Conservation (phyloP, 1,140 invertebrate genomes). For the Sycophila sp. region DNA sequence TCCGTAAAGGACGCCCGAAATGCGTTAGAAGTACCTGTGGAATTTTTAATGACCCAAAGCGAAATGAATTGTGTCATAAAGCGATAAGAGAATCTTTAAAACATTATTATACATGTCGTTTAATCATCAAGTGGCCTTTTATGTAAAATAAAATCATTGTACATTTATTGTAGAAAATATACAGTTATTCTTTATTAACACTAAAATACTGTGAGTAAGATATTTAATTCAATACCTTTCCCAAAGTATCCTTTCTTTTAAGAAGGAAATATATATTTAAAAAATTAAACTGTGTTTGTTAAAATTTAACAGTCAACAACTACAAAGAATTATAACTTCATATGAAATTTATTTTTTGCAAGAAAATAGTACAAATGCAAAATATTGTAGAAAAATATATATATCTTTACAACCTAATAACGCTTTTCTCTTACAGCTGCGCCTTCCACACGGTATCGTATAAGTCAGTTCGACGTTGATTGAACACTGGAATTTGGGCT, state of each 20-base stretch:
- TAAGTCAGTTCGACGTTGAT: conserved; percentile 82
- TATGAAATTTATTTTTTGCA: no score
- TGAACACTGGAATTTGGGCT: conserved; percentile 80
- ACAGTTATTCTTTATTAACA: conserved; percentile 44
- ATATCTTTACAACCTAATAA: no score
- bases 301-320: no score
- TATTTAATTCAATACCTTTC: no score
- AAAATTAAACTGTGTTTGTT: no score
- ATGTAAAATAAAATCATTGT: conserved; percentile 53
- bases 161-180: conserved; percentile 45
- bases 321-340: no score
- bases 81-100: conserved; percentile 20
- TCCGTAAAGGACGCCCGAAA: conserved; percentile 27
- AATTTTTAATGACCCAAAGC: conserved; percentile 23
- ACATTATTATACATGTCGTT: conserved; percentile 38
- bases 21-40: conserved; percentile 41
- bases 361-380: no score
- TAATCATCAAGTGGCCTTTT: conserved; percentile 57
- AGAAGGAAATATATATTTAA: no score
- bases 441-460: conserved; percentile 73
- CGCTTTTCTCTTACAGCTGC: no score
- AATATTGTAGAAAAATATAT: no score
- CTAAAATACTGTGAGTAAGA: no score
- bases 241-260: no score
- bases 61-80: conserved; percentile 26